These are phyloP conservation scores for Mesochorus sp. DNA, from an alignment of 2,888 invertebrate species.

Conservation along the genomic window DNA sequence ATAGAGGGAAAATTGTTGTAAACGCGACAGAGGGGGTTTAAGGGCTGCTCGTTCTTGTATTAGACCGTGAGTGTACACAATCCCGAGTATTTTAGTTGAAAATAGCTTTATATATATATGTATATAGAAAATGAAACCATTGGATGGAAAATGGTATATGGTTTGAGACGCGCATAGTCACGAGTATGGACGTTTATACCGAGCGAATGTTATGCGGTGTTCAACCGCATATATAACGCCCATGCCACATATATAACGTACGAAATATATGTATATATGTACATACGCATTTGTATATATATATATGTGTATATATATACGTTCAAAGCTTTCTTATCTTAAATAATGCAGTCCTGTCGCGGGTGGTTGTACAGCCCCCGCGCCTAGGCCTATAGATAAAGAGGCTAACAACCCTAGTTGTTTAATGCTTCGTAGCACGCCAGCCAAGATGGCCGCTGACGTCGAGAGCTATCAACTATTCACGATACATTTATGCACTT, in stretches of 20 bases:
- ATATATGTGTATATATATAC: slow-evolving; percentile 15
- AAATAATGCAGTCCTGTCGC: slow-evolving; percentile 73
- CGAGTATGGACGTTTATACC: slow-evolving; percentile 22
- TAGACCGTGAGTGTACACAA: too few relatives aligned
- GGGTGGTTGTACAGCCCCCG: slow-evolving; percentile 59
- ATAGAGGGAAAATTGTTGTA: neutral
- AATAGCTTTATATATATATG: neutral
- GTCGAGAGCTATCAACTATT: slow-evolving; percentile 73
- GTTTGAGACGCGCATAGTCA: slow-evolving; percentile 29
- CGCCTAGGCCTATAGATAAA: slow-evolving; percentile 71
- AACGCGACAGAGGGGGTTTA: neutral
- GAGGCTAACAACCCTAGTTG: slow-evolving; percentile 77
- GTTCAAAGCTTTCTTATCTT: slow-evolving; percentile 64
- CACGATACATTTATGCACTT: slow-evolving; percentile 55
- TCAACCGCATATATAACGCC: slow-evolving; percentile 6
- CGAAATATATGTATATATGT: slow-evolving; percentile 34
- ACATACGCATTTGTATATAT: slow-evolving; percentile 19
- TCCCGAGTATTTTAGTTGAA: too few relatives aligned
- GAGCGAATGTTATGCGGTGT: slow-evolving; percentile 19
- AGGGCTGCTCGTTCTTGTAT: too few relatives aligned
- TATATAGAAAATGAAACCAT: neutral
- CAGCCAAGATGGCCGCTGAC: slow-evolving; percentile 72
- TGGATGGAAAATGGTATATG: slow-evolving; percentile 29
- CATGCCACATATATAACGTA: neutral
- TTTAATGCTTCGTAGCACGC: slow-evolving; percentile 75